A percentile compares a stretch with the other conserved stretches of the same genome.
These are phyloP conservation scores for Elaphurus davidianus DNA, from an alignment of 2,113 vertebrate genomes.

Conservation along the genomic window DNA sequence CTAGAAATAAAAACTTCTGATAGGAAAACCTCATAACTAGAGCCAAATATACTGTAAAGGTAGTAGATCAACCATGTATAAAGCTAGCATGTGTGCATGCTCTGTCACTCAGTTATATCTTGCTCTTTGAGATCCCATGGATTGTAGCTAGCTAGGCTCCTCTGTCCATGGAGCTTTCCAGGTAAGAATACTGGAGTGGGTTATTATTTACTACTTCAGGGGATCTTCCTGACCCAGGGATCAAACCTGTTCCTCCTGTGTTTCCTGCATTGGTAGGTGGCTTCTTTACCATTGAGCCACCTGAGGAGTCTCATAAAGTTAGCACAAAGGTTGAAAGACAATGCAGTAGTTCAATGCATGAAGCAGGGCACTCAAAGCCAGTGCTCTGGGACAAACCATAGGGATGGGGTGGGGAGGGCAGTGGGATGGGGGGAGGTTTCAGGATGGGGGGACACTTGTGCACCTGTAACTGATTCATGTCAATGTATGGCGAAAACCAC, in stretches of 20 bases:
- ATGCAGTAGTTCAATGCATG: not conserved
- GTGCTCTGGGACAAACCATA: not conserved
- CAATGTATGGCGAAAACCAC: not conserved
- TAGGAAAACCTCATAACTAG: not conserved
- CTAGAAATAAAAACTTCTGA: not conserved
- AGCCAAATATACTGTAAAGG: not conserved
- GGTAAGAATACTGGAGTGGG: not conserved
- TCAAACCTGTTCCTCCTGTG: not conserved
- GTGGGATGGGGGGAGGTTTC: not conserved
- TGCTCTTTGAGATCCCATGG: not conserved
- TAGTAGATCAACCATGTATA: not conserved
- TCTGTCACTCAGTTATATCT: not conserved
- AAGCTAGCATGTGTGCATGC: not conserved
- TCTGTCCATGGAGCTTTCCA: not conserved
- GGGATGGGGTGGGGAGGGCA: rapidly evolving
- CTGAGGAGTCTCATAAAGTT: not conserved
- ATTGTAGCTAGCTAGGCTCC: not conserved
- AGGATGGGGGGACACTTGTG: not conserved
- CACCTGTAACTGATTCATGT: not conserved
- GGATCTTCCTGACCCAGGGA: not conserved
- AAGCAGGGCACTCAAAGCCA: not conserved
- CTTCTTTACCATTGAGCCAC: not conserved
- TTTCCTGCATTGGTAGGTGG: not conserved
- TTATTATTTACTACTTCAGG: not conserved
- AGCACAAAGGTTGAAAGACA: not conserved